A percentile compares a stretch with the other conserved stretches of the same genome.
Evolutionary conservation across 2,113 vertebrate species (phyloP).

Genomic region (Tragelaphus imberbis): DNA sequence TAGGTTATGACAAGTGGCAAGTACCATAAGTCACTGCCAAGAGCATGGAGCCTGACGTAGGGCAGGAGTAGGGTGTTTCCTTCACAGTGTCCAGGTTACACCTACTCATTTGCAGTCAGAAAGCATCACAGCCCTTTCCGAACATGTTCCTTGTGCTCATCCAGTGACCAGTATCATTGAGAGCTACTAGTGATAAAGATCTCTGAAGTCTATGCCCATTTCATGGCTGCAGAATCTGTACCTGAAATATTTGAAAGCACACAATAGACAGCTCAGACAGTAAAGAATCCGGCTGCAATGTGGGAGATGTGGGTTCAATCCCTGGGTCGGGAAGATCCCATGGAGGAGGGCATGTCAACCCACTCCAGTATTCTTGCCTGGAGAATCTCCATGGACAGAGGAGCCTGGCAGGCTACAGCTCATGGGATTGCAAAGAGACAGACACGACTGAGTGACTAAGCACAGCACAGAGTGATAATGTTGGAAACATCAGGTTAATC

Average conservation of each 20-base stretch:
- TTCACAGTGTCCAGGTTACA: not conserved
- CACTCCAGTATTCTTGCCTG: too few species aligned
- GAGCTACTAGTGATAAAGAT: not conserved
- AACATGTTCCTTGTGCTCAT: not conserved
- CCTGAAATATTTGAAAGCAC: not conserved
- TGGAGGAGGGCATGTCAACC: too few species aligned
- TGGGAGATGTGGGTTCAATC: too few species aligned
- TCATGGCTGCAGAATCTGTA: not conserved
- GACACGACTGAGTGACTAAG: not conserved
- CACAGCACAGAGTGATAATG: not conserved
- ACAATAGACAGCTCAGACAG: not conserved
- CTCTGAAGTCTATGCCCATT: not conserved
- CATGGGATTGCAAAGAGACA: not conserved
- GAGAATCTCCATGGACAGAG: not conserved
- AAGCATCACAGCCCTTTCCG: not conserved
- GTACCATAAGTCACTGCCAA: not conserved
- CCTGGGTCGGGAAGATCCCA: too few species aligned
- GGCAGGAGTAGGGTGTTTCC: not conserved
- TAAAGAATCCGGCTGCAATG: too few species aligned
- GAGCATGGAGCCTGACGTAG: rapidly evolving
- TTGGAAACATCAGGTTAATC: not conserved
- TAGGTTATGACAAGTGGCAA: not conserved
- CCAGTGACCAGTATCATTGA: not conserved
- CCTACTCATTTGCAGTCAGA: not conserved
- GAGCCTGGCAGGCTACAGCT: not conserved